Base-by-base conservation (phyloP, 1,140 invertebrate genomes). In the Thaumatotibia leucotreta region DNA sequence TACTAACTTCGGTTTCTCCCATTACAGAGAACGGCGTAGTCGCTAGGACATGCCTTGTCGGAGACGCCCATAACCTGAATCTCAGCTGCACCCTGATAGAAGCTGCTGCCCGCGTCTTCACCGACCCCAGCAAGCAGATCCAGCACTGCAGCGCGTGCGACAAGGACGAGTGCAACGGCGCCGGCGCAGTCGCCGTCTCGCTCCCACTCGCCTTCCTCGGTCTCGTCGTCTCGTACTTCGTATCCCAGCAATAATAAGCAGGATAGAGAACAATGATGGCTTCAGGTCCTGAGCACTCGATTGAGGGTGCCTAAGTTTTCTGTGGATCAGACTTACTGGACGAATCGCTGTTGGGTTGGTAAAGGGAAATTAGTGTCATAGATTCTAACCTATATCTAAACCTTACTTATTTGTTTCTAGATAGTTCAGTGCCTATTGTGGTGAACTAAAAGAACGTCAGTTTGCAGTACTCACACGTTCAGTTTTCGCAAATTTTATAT, bases 101-200 rank as follows among this genome's bases (percentile, higher is more conserved):
- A 31, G 76, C 69, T 9, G 71, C 70, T 31, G 64, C 66, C 45
- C 39, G 61, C 0, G 23, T 49, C 4, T 75, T 74, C 5, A 45
- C 61, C 0, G 82, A 88, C 23, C 64, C 70, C 35, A 73, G 50
- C 70, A 84, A 75, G 75, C 76, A 77, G 35, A 76, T 89, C 67
- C 83, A 79, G 29, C 70, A 82, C 63, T 92, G 91, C 77, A 84
- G 83, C 39, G 86, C 83, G 11, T 87, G 84, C 52, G 75, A 93
- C 77, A 92, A 81, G 63, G 91, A 91, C 61, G 89, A 91, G 72
- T 91, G 92, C 64, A 94, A 93, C 75, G 93, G 93, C 32, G 91
- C 92, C 8, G 92, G 92, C 0, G 80, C 89, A n/a, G 81, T 89
- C 8, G 69, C 88, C 8, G 80, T 79, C 23, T 89, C 89, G 14